Evolutionary conservation across 1,140 invertebrate species (phyloP), one percentile per base, ranked within the genome.

Genomic region (Zaprionus davidi): DNA sequence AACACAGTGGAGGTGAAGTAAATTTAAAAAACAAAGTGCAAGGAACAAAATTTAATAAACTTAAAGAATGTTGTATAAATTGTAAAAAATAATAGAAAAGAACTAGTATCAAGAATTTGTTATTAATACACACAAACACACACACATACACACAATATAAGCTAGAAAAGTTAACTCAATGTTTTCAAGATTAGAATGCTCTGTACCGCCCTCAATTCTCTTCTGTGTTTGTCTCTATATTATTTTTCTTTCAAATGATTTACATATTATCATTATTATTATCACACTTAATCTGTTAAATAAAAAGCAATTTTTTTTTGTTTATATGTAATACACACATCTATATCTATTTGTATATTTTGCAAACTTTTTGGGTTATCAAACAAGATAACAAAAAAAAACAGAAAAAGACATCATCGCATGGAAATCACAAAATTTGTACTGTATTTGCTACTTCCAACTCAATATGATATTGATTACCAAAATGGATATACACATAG

Each of bases 261-360:
- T 56, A 73, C 70, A 80, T 71, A 46, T 59, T 53, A 59, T 62
- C 53, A 71, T 67, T 63, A 82, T 74, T 74, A 60, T 26, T 62
- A 68, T 53, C 17, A 66, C 53, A 22, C 56, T 65, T 71, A 63
- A 41, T 28, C 20, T 82, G 67, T 67, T 76, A 79, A 79, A 82
- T 82, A 82, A 82, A 82, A 70, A 51, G 13, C 34, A 65, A 55
- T 31, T 51, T 68, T 81, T 81, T 73, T 67, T 71, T 63, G 22
- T 49, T 22, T 17, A 44, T 49, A 64, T 26, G 49, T 57, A 57
- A 26, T 73, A 62, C 44, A 44, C 5, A 28, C 49, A 51, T 41
- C 15, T 17, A 63, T 34, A 63, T 51, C 13, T 44, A 66, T 65
- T 51, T 51, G 46, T 44, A 81, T 53, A 57, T 49, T 57, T 13